Conservation (phyloP, 1,140 invertebrate genomes). For the Pomacea maculata region DNA sequence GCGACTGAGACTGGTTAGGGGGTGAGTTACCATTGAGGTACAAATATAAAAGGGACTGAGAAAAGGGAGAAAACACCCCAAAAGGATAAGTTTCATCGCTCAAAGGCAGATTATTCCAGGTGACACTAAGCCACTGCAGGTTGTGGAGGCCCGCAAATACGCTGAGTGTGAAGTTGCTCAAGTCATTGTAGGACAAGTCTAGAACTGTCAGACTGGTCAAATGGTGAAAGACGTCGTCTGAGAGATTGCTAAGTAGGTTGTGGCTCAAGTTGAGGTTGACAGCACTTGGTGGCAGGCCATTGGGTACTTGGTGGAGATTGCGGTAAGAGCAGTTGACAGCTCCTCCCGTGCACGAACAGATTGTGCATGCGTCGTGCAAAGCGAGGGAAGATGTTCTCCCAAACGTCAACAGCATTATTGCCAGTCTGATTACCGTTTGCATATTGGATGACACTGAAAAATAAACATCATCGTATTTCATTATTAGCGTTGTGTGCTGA, state of each 20-base stretch:
- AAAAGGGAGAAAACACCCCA: not conserved
- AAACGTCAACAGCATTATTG: no score
- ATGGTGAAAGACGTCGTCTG: not conserved
- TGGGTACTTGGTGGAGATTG: not conserved
- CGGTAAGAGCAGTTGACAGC: slow-evolving; percentile 10
- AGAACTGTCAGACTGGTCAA: slow-evolving; percentile 3
- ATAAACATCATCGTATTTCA: no score
- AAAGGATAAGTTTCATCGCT: slow-evolving; percentile 7
- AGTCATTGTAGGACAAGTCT: slow-evolving; percentile 18
- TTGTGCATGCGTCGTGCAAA: no score
- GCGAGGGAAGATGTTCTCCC: no score
- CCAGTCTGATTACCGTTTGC: no score
- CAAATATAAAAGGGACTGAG: not conserved
- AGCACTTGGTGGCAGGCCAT: not conserved
- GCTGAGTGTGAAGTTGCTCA: not conserved
- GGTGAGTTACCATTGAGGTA: slow-evolving; percentile 4
- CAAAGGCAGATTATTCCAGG: slow-evolving; percentile 1
- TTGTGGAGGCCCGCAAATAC: not conserved
- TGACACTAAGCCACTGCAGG: slow-evolving; percentile 7
- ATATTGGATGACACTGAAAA: no score
- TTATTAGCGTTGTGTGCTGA: no score
- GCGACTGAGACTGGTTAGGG: not conserved
- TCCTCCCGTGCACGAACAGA: not conserved
- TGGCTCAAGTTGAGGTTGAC: slow-evolving; percentile 4
- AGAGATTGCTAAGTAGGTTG: not conserved